Conservation (phyloP, 2,888 invertebrate genomes). For the Sminthurides aquaticus region DNA sequence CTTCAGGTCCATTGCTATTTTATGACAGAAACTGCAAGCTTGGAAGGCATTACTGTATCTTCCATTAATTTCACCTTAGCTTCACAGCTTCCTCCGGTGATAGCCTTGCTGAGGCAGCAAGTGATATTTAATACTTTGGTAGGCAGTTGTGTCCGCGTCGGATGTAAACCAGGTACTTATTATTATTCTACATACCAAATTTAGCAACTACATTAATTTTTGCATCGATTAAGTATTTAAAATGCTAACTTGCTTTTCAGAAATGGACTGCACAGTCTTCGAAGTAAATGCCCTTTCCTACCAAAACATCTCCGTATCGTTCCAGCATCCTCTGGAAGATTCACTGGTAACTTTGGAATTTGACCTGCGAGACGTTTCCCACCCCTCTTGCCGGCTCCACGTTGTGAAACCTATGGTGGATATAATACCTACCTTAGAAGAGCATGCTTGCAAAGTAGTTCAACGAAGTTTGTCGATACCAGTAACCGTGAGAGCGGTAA, state of each 20-base stretch:
- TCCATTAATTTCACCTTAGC: slow-evolving; percentile 90
- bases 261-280: slow-evolving; percentile 75
- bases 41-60: slow-evolving; percentile 67
- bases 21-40: slow-evolving; percentile 69
- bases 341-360: slow-evolving; percentile 88
- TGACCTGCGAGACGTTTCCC: slow-evolving; percentile 70
- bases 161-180: slow-evolving; percentile 64
- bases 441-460: slow-evolving; percentile 56
- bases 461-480: slow-evolving; percentile 55
- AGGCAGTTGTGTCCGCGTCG: slow-evolving; percentile 76
- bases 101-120: slow-evolving; percentile 77
- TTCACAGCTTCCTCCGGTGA: slow-evolving; percentile 78
- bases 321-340: slow-evolving; percentile 88
- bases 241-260: slow-evolving; percentile 48
- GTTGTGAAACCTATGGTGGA: slow-evolving; percentile 39
- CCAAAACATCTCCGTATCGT: slow-evolving; percentile 78
- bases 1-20: slow-evolving; percentile 84
- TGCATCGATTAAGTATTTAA: background rate
- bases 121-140: slow-evolving; percentile 83
- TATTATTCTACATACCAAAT: slow-evolving; percentile 3
- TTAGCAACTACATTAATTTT: background rate
- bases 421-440: slow-evolving; percentile 42
- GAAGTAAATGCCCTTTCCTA: slow-evolving; percentile 85
- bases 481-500: slow-evolving; percentile 63
- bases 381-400: slow-evolving; percentile 69